A percentile compares a stretch with the other conserved stretches of the same genome.
Evolutionary conservation across 1,140 invertebrate genomes (phyloP).

Genomic region (Copidosoma floridanum): DNA sequence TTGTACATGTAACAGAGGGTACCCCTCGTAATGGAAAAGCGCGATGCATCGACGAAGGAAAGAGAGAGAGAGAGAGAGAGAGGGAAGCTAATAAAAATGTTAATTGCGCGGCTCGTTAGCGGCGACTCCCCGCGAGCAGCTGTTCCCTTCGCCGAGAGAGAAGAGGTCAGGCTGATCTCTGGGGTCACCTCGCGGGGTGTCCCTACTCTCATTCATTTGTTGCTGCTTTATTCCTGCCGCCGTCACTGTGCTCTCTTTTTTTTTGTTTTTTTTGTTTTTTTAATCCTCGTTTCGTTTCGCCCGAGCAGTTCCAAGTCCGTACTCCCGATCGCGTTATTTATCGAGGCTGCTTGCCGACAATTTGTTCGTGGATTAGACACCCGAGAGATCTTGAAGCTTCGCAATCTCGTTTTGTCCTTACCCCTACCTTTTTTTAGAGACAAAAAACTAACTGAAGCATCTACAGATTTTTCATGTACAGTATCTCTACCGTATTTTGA

Average conservation of each 20-base stretch:
- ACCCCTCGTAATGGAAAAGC: too few species aligned
- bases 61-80: slow-evolving; percentile 1
- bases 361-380: background rate
- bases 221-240: background rate
- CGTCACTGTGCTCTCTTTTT: slow-evolving; percentile 43
- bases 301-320: too few species aligned
- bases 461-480: too few species aligned
- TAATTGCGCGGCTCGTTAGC: slow-evolving; percentile 55
- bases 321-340: slow-evolving; percentile 45
- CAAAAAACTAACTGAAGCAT: too few species aligned
- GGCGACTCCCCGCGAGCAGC: slow-evolving; percentile 52
- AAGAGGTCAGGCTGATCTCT: slow-evolving; percentile 50
- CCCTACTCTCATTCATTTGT: slow-evolving; percentile 21
- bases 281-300: too few species aligned
- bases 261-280: slow-evolving; percentile 7
- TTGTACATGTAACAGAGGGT: too few species aligned
- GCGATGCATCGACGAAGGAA: background rate
- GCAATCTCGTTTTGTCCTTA: too few species aligned
- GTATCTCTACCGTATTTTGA: too few species aligned
- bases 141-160: too few species aligned
- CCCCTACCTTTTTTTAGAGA: too few species aligned
- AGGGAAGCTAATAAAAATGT: slow-evolving; percentile 55
- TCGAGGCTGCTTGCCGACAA: slow-evolving; percentile 29
- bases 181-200: slow-evolving; percentile 53
- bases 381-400: too few species aligned